Base-by-base conservation (phyloP, 2,113 vertebrate genomes). In the Anguilla rostrata region DNA sequence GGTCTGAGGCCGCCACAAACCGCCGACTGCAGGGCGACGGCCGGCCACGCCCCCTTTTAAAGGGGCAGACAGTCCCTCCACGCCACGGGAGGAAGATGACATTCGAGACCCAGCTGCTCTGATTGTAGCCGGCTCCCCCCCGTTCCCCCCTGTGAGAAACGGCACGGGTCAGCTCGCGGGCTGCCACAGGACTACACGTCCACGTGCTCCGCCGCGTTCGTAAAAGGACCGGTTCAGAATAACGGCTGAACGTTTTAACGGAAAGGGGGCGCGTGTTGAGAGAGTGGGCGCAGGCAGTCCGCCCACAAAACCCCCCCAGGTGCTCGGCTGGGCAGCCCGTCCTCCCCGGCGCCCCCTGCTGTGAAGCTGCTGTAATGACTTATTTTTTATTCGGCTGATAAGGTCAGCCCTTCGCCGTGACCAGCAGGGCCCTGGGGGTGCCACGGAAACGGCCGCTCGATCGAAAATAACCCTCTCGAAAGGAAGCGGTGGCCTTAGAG, bases 301-400 rank as follows among this genome's bases (percentile, higher is more conserved):
- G 60, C 5, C 20, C 22, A 2, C 18, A 66, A 66, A 66, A 53
- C 34, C 34, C 34, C 60, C 20, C 60, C 60, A 26, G 60, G 26
- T 20, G 18, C 60, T 26, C 22, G 56, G 20, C 39, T 9, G 20
- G 11, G n/a, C 41, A 26, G 41, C 41, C 9, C 9, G 71, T 34
- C 93, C 92, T 89, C 92, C 84, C 92, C 92, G 92, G 90, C 88
- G 92, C 91, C 93, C 92, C 49, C 91, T 71, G 82, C 91, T 91
- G 92, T 87, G 88, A 85, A 82, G 41, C 89, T 83, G 91, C 92
- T 92, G 90, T 93, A 94, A 94, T 91, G 92, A 92, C 88, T 93
- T 90, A 90, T 94, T 94, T 34, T 93, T 93, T 93, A 93, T 92
- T 94, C 92, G 91, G 93, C 90, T 91, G 91, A 94, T 94, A 93